Conservation (phyloP, 2,888 invertebrate species). For the Cantharis rufa region DNA sequence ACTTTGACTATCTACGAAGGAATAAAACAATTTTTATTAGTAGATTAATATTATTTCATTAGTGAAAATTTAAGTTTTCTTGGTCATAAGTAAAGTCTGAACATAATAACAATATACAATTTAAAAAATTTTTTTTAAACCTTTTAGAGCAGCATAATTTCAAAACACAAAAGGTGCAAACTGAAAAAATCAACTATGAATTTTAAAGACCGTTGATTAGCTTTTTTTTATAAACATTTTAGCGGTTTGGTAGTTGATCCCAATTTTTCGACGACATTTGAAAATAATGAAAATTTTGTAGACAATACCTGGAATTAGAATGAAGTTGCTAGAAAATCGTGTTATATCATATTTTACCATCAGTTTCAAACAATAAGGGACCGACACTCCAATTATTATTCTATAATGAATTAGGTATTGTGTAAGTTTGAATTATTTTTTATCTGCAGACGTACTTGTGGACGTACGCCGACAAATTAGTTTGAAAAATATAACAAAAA, state of each 20-base stretch:
- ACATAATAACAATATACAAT: too few relatives aligned
- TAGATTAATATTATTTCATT: too few relatives aligned
- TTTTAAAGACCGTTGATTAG: neutral
- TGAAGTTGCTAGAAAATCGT: constrained; percentile 39
- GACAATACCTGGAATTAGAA: neutral
- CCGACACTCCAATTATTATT: constrained; percentile 47
- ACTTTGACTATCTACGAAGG: too few relatives aligned
- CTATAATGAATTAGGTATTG: constrained; percentile 41
- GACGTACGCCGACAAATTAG: neutral
- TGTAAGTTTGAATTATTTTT: constrained; percentile 8
- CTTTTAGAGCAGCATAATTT: neutral
- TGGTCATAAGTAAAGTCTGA: too few relatives aligned
- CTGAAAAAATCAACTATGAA: neutral
- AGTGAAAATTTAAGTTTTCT: too few relatives aligned
- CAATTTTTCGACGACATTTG: neutral
- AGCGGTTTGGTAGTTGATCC: neutral
- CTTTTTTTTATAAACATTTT: neutral
- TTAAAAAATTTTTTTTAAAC: too few relatives aligned
- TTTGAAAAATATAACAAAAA: neutral
- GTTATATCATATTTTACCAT: constrained; percentile 46
- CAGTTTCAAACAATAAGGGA: constrained; percentile 46
- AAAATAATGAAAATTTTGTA: neutral
- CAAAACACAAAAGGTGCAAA: neutral
- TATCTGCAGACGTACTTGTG: neutral
- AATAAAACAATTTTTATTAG: too few relatives aligned